Evolutionary conservation across 2,888 invertebrate species (phyloP), one percentile per base, ranked within the genome.

Genomic region (Busseola fusca): DNA sequence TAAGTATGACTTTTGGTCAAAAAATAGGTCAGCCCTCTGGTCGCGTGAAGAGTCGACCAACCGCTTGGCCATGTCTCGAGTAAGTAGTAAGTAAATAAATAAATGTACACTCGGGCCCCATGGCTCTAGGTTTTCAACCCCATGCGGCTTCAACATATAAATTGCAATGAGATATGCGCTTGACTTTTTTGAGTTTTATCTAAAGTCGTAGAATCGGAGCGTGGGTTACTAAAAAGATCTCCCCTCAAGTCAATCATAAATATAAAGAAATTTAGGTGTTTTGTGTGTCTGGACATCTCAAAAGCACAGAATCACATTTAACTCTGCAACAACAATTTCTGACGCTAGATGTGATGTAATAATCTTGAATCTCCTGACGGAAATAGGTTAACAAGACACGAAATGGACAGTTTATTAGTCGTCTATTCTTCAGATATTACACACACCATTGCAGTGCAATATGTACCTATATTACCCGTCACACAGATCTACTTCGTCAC

Each of bases 391-490:
- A 48, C 63, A 34, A 74, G 40, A 5, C 16, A 48, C 12, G 21
- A 70, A 40, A 40, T 48, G 16, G 12, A 7, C 68, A 25, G 37
- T 21, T 56, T 21, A 40, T n/a, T 12, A n/a, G 62, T 50, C n/a
- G 21, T 21, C 40, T 42, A 42, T 74, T 74, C 48, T 42, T 60
- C 48, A 73, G 27, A 48, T 72, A n/a, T 0, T 56, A 54, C 18
- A 34, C 45, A 6, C 6, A 56, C 34, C 16, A 45, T 18, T 52
- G 42, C 42, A 72, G 16, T 37, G 25, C 25, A 37, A 12, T 34
- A n/a, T n/a, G n/a, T n/a, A n/a, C n/a, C n/a, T n/a, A n/a, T n/a
- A n/a, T n/a, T n/a, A n/a, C n/a, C 6, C 18, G 18, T 1, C 27
- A 21, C 27, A 27, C 25, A 25, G 18, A 12, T 12, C 30, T 7